A percentile compares a stretch with the other conserved stretches of the same genome.
These are phyloP conservation scores for Cantharis nigra DNA, from an alignment of 2,888 invertebrate species.

Conservation along the genomic window DNA sequence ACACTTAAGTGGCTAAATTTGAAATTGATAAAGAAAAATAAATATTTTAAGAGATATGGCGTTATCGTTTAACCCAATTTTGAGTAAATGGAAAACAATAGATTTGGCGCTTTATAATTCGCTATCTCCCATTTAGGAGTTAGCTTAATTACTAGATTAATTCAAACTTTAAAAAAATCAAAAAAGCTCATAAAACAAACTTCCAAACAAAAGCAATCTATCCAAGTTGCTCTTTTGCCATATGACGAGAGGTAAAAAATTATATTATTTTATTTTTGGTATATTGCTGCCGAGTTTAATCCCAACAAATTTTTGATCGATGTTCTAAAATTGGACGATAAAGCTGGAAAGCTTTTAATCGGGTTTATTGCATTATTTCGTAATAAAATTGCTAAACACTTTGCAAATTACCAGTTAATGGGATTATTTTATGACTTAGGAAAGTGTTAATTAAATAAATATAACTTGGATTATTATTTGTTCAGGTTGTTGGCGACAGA, in stretches of 20 bases:
- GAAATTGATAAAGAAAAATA: slow-evolving; percentile 1
- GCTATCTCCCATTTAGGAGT: background rate
- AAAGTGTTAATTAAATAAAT: background rate
- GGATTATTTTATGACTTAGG: background rate
- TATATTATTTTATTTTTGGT: background rate
- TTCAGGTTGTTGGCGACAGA: background rate
- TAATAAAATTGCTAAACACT: background rate
- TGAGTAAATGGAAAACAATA: background rate
- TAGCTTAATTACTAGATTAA: no score
- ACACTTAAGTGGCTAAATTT: background rate
- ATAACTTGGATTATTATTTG: background rate
- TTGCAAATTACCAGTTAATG: background rate
- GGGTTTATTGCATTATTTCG: background rate
- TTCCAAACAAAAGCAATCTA: no score
- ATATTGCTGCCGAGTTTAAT: background rate
- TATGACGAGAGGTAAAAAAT: background rate
- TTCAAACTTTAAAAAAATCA: background rate
- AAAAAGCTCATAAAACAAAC: background rate
- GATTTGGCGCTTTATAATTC: background rate
- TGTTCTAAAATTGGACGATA: background rate
- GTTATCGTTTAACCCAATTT: background rate
- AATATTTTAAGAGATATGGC: background rate
- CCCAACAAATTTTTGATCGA: background rate
- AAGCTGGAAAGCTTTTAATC: background rate
- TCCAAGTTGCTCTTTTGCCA: background rate